phyloP scores from a whole-genome alignment of 2,797 vertebrate genomes.

The Podarcis siculus region DNA sequence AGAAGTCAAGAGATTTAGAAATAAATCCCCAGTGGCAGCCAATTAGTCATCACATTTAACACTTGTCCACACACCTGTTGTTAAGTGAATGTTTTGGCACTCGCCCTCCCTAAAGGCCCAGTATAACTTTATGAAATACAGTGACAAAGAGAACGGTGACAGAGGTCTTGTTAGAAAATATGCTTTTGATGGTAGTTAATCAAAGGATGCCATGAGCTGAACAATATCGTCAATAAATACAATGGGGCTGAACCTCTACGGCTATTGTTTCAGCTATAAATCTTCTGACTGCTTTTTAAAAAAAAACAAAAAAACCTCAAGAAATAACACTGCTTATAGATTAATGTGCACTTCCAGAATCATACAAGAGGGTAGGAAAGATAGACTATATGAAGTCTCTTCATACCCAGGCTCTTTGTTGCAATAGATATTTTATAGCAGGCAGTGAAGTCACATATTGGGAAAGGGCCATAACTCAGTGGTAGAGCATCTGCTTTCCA shows the following conservation, averaged over 20 bases:
- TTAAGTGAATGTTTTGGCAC: conserved; percentile 70
- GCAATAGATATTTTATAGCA: conserved; percentile 54
- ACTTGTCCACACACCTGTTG: conserved; percentile 64
- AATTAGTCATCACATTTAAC: conserved; percentile 67
- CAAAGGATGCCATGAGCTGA: conserved; percentile 74
- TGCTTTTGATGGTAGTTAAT: conserved; percentile 71
- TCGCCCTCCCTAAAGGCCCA: conserved; percentile 63
- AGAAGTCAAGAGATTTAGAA: conserved; percentile 59
- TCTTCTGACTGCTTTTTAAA: conserved; percentile 65
- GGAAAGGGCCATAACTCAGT: too few species aligned
- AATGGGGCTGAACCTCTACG: conserved; percentile 53
- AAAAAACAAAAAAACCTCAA: conserved; percentile 27
- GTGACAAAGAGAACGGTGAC: conserved; percentile 60
- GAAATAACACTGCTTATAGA: conserved; percentile 68
- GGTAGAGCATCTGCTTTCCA: too few species aligned
- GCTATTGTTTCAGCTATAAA: conserved; percentile 70
- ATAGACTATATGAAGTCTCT: conserved; percentile 53
- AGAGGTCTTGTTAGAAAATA: conserved; percentile 71
- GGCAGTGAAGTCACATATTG: not conserved
- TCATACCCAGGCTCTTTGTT: conserved; percentile 46
- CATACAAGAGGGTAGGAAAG: conserved; percentile 26
- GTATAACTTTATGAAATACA: conserved; percentile 68
- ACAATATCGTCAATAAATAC: conserved; percentile 72
- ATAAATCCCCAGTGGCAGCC: conserved; percentile 65
- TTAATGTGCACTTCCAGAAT: conserved; percentile 62